Evolutionary conservation across 2,113 vertebrate genomes (phyloP), one percentile per base, ranked within the genome.

Genomic region (Sebastes schlegelii): DNA sequence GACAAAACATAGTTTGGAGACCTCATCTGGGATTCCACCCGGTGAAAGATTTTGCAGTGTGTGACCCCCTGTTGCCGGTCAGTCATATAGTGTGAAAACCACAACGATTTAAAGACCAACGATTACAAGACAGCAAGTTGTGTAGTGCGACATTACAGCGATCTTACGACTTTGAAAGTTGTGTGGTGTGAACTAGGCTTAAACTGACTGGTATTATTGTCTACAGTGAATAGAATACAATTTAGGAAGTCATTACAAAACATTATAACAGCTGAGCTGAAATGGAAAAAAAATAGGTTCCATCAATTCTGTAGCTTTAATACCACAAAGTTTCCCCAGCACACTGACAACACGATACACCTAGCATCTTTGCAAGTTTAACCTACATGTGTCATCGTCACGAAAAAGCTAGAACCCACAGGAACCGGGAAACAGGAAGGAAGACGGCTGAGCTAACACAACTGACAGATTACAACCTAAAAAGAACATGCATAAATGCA

Each of bases 371-470:
- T 7, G 42, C 69, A 42, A 19, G 42, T 48, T 83, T 68, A 54
- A 82, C 73, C 64, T 68, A 46, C 46, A 76, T 64, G 45, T 55
- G 10, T 65, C 34, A 75, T 14, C 26, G 19, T 69, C 2, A 68
- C 61, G 64, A 42, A 68, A 84, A 77, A n/a, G 51, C 10, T 5
- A 73, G 21, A 85, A 67, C n/a, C 74, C 62, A 74, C 52, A 77
- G 21, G 3, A 46, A 79, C 45, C 64, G 21, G 14, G 21, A 5
- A 46, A 79, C 45, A 68, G 21, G 14, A 78, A 45, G 71, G 16
- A 78, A 86, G 66, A 65, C 83, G 80, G 62, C 67, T 82, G 77
- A 10, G 23, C 5, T 11, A 63, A 58, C 54, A 77, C 64, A 61
- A 64, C 54, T 21, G 12, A 68, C 63, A 34, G 10, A 68, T 49